Evolutionary conservation across 2,888 invertebrate species (phyloP), one percentile per base, ranked within the genome.

Genomic region (Exephanes ischioxanthus): DNA sequence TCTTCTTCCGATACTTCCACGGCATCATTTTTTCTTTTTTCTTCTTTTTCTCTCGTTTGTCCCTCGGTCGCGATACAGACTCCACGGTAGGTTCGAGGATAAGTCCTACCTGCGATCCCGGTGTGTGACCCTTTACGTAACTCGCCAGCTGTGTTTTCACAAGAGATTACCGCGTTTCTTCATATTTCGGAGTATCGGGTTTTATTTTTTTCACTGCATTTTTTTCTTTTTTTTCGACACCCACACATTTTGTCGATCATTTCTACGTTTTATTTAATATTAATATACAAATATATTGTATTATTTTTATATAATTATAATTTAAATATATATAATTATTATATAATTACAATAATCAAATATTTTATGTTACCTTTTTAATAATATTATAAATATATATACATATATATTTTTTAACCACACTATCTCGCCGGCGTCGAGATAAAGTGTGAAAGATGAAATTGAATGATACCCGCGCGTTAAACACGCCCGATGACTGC

Each of bases 41-140:
- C 11, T 11, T 41, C 2, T 71, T 70, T 67, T 72, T 81, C 79
- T 68, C 61, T 66, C 41, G 73, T 48, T 48, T 33, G 63, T 30
- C 33, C 72, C 85, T 86, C 80, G 83, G 81, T 76, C 80, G 68
- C 71, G 83, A 85, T 83, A 80, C 79, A 80, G 82, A 82, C 79
- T 79, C 82, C 61, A 71, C 72, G 30, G 33, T 72, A 72, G 83
- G 83, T 72, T 80, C 80, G 30, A 80, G n/a, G 51, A 55, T 73
- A 53, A 30, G 67, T 37, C 51, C 72, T 86, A 83, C 85, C 80
- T 86, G 80, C 48, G 86, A 67, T 67, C 37, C 67, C 67, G 41
- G 22, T 83, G 87, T 87, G 84, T 87, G 88, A 87, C 89, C 90
- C 88, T 91, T 92, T 90, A 89, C 90, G 88, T 80, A 83, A 89